These are phyloP conservation scores for Troides aeacus DNA, from an alignment of 2,888 invertebrate genomes.

Conservation along the genomic window DNA sequence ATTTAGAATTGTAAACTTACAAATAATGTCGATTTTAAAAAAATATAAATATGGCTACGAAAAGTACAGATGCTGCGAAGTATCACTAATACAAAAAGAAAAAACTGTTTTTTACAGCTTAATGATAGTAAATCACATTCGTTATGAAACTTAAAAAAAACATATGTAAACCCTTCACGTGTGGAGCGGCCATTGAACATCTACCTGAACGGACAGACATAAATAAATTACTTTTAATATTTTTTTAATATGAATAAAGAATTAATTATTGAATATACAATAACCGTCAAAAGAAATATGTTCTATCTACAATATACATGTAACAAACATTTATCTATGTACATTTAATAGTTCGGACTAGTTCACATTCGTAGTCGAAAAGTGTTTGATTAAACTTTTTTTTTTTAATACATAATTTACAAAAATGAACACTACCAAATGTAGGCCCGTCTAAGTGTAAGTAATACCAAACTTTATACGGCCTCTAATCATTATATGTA, in stretches of 20 bases:
- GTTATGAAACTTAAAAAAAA: conserved; percentile 42
- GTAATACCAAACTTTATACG: conserved; percentile 30
- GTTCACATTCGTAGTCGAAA: conserved; percentile 73
- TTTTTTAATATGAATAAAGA: conserved; percentile 64
- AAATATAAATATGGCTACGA: conserved; percentile 77
- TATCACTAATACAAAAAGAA: conserved; percentile 59
- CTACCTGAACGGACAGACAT: conserved; percentile 70
- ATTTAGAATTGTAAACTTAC: conserved; percentile 79
- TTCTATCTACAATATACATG: conserved; percentile 80
- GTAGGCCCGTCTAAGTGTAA: conserved; percentile 41
- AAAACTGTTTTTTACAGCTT: conserved; percentile 57
- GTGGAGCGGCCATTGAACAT: conserved; percentile 50
- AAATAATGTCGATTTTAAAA: conserved; percentile 70
- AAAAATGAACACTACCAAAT: conserved; percentile 54
- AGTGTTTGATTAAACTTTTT: conserved; percentile 45
- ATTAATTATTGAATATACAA: conserved; percentile 71
- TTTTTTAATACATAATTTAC: conserved; percentile 68
- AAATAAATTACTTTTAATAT: conserved; percentile 67
- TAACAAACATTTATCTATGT: conserved; percentile 80
- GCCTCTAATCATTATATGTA: conserved; percentile 9
- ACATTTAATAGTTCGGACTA: conserved; percentile 78
- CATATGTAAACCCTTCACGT: conserved; percentile 34
- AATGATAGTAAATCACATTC: conserved; percentile 55
- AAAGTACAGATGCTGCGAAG: conserved; percentile 62
- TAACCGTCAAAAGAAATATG: conserved; percentile 74